These are phyloP conservation scores for Forbesichthys papilliferus DNA, from an alignment of 2,113 vertebrate genomes.

Conservation along the genomic window DNA sequence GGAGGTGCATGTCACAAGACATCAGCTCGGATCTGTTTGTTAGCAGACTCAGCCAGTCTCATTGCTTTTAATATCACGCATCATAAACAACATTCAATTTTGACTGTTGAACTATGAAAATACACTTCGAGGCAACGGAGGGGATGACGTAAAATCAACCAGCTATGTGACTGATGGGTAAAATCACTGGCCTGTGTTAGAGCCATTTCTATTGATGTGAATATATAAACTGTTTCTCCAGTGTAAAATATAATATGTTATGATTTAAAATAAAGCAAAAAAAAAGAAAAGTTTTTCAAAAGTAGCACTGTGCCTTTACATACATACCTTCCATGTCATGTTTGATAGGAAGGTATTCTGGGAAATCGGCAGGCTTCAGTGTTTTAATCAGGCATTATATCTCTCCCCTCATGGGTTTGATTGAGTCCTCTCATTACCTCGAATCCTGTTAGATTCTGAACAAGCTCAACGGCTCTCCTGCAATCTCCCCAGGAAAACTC, in stretches of 20 bases:
- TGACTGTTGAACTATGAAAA: constrained; percentile 65
- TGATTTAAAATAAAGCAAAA: no score
- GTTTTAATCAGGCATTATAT: constrained; percentile 11
- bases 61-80: constrained; percentile 63
- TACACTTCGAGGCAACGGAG: constrained; percentile 17
- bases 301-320: background rate
- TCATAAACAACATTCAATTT: constrained; percentile 71
- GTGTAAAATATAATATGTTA: no score
- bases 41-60: constrained; percentile 53
- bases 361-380: constrained; percentile 10
- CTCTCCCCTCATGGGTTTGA: constrained; percentile 30
- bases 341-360: background rate
- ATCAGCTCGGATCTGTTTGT: constrained; percentile 50
- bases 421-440: constrained; percentile 50
- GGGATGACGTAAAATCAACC: constrained; percentile 49
- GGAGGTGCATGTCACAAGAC: constrained; percentile 48
- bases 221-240: background rate
- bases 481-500: constrained; percentile 24
- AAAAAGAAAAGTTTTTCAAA: background rate
- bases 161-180: constrained; percentile 42
- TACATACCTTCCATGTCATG: background rate
- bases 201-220: constrained; percentile 11
- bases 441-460: constrained; percentile 42
- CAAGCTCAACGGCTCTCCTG: constrained; percentile 34
- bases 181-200: background rate